Percentiles rank a stretch among this genome's conserved stretches.
Evolutionary conservation across 2,888 invertebrate genomes (phyloP).

Genomic region (Diarsia brunnea): DNA sequence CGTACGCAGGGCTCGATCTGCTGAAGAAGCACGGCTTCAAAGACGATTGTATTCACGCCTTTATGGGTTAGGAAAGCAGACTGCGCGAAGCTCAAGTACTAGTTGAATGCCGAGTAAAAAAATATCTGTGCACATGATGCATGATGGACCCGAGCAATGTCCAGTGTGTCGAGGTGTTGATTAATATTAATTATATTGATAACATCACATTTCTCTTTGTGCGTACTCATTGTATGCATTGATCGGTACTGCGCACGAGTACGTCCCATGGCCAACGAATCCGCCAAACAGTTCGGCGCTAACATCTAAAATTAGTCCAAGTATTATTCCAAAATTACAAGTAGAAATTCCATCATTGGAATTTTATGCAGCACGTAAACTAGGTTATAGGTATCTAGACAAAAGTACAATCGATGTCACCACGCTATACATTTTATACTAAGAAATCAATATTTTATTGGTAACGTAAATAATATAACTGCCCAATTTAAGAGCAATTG

Average conservation of each 20-base stretch:
- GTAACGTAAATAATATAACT: conserved; percentile 33
- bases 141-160: neutral
- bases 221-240: neutral
- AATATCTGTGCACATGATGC: no score
- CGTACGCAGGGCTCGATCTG: conserved; percentile 79
- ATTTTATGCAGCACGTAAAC: conserved; percentile 33
- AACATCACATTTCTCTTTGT: conserved; percentile 10
- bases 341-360: conserved; percentile 14
- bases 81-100: neutral
- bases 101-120: neutral
- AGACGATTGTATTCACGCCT: conserved; percentile 83
- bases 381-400: conserved; percentile 27
- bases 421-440: conserved; percentile 33
- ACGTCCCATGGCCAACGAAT: neutral
- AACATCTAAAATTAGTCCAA: conserved; percentile 4
- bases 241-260: neutral
- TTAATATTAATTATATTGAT: neutral
- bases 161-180: neutral
- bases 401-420: conserved; percentile 29
- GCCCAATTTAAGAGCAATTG: conserved; percentile 40
- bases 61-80: conserved; percentile 79
- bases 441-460: conserved; percentile 29
- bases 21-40: conserved; percentile 80
- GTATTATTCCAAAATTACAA: conserved; percentile 13
- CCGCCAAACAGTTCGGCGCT: neutral